A percentile compares a stretch with the other conserved stretches of the same genome.
Conservation (phyloP, 2,113 vertebrate genomes). For the Cyrtonyx montezumae region DNA sequence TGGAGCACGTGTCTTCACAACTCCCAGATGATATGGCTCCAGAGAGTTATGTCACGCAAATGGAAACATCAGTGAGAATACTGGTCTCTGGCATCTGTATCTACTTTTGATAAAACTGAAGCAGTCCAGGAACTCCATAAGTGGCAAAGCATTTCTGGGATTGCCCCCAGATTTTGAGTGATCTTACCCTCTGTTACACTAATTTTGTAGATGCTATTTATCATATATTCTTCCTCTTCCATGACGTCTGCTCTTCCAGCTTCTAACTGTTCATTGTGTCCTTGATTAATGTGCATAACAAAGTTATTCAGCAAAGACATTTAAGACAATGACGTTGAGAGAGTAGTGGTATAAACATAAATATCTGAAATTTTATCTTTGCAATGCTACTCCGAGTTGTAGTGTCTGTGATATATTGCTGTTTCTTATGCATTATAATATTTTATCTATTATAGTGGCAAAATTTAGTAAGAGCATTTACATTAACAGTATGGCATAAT, state of each 20-base stretch:
- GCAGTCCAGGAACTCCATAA: neutral
- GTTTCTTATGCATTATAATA: conserved; percentile 36
- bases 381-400: neutral
- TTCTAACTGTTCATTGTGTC: neutral
- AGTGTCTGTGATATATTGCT: conserved; percentile 32
- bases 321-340: conserved; percentile 6
- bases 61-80: neutral
- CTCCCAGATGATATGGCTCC: neutral
- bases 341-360: neutral
- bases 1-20: neutral
- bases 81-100: neutral
- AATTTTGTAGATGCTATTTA: neutral
- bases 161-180: fast-evolving
- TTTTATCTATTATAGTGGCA: conserved; percentile 38
- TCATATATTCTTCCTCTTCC: neutral
- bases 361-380: conserved; percentile 27
- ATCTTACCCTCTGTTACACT: neutral
- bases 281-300: neutral
- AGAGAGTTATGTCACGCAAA: neutral
- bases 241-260: neutral
- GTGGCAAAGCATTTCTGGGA: neutral
- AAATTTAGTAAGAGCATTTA: conserved; percentile 63
- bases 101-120: neutral
- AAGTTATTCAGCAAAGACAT: neutral
- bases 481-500: conserved; percentile 61